phyloP scores from a whole-genome alignment of 2,888 invertebrate species.

The Brachyptera putata region DNA sequence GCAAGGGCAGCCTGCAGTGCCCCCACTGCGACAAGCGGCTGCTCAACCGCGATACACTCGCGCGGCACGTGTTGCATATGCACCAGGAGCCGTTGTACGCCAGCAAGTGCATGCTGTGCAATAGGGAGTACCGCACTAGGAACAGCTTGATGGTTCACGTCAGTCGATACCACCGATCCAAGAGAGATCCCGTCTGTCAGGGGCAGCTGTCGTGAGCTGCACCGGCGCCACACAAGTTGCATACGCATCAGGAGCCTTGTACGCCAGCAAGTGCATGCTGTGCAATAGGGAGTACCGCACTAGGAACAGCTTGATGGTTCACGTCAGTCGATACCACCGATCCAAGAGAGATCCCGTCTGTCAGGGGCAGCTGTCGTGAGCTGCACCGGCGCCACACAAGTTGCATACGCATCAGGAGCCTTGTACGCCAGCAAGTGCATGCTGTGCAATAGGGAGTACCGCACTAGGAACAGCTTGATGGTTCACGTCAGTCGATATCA shows the following conservation, averaged over 20 bases:
- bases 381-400: neutral
- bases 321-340: constrained; percentile 87
- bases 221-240: neutral
- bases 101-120: constrained; percentile 74
- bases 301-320: constrained; percentile 87
- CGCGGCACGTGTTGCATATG: constrained; percentile 30
- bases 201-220: neutral
- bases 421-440: constrained; percentile 72
- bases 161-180: constrained; percentile 75
- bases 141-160: constrained; percentile 89
- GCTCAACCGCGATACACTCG: constrained; percentile 29
- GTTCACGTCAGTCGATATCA: constrained; percentile 91
- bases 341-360: constrained; percentile 13
- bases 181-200: constrained; percentile 15
- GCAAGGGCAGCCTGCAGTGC: constrained; percentile 30
- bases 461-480: constrained; percentile 87
- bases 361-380: neutral
- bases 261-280: constrained; percentile 74
- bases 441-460: constrained; percentile 83
- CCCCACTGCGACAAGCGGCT: constrained; percentile 30
- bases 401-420: constrained; percentile 53
- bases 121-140: constrained; percentile 83
- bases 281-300: constrained; percentile 85
- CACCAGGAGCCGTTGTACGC: constrained; percentile 72
- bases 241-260: constrained; percentile 61